phyloP scores from a whole-genome alignment of 2,113 vertebrate species.

The Mormoops blainvillei region DNA sequence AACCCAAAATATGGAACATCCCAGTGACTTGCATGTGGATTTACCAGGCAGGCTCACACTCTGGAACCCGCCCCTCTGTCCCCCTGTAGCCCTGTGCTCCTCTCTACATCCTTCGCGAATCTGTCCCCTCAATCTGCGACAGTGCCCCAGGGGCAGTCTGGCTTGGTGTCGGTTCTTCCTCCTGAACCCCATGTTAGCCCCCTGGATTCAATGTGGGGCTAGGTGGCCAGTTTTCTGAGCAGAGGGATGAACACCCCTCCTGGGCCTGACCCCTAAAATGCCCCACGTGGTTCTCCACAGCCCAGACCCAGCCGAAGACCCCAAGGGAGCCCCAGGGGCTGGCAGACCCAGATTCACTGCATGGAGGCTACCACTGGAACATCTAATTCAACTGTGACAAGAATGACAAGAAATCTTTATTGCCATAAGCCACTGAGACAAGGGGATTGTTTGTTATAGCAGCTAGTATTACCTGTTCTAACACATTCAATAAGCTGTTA shows the following conservation, averaged over 20 bases:
- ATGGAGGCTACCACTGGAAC: neutral
- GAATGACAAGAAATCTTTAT: neutral
- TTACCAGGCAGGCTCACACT: neutral
- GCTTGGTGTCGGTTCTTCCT: neutral
- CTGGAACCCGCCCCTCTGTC: neutral
- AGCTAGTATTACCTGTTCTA: neutral
- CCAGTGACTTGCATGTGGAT: neutral
- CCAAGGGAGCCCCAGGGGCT: neutral
- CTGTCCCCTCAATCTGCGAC: neutral
- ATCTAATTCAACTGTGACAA: neutral
- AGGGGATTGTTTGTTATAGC: neutral
- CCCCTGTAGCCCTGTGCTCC: fast-evolving
- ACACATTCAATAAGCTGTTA: neutral
- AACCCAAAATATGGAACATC: neutral
- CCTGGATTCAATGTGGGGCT: neutral
- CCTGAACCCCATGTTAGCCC: neutral
- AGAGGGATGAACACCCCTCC: neutral
- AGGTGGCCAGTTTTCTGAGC: neutral
- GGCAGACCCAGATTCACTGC: neutral
- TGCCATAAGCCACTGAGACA: neutral
- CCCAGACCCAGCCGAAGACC: neutral
- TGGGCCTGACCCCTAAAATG: neutral
- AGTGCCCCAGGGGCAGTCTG: neutral
- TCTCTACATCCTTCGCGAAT: neutral
- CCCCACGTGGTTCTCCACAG: neutral